Base-by-base conservation (phyloP, 1,140 invertebrate species). In the Araneus ventricosus region DNA sequence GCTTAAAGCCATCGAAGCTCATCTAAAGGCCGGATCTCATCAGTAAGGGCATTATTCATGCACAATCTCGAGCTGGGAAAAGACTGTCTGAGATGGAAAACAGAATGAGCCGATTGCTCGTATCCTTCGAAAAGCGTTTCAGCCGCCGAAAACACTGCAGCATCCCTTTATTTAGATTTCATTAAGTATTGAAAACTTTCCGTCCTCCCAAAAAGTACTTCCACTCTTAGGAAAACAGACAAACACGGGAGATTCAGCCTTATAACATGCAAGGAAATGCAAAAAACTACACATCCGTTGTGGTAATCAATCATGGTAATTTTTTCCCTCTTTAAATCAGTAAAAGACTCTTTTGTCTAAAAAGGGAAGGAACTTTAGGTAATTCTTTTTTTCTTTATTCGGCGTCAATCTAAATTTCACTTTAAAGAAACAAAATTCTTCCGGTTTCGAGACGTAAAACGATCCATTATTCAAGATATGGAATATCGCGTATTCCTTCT, bases 401-500 rank as follows among this genome's bases (percentile, higher is more conserved):
- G 34, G 41, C 67, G 70, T 59, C 39, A 90, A 75, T 90, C 88
- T 80, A n/a, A 61, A 61, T 87, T 87, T 87, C 30, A 87, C 80
- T 90, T 90, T 75, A 27, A 37, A 27, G n/a, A 90, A 90, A 37
- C 70, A 61, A 87, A 87, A 63, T 27, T 87, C 45, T 17, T 37
- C n/a, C n/a, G 57, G 57, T 61, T 88, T 52, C 10, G 34, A 45
- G 63, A 70, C 41, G n/a, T 17, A 90, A 59, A 34, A 37, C 39
- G 70, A 87, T 90, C 88, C 88, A 90, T 90, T 90, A 90, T 90
- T 90, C 88, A 90, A 79, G 39, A 79, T 90, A 88, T 88, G 87
- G 87, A 88, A 52, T 70, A 75, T 87, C 30, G 85, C 10, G 27
- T 34, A 87, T 52, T 87, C 10, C 4, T 52, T 52, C 45, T 52